Base-by-base conservation (phyloP, 1,140 invertebrate species). In the Drosophila bocki region DNA sequence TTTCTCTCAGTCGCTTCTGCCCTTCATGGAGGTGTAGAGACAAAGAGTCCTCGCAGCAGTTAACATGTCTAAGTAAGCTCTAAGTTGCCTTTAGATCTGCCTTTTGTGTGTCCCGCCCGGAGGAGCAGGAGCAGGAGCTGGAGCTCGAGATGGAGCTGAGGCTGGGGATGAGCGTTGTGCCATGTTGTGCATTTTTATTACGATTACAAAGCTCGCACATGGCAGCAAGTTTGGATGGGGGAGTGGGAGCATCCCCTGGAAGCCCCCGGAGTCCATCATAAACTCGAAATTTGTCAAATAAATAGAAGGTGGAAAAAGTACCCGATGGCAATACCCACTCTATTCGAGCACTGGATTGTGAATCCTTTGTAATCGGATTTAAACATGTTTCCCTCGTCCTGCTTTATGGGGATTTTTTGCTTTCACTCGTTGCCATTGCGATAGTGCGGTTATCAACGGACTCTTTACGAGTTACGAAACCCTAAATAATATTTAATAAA, bases 251-350 rank as follows among this genome's bases (percentile, higher is more conserved):
- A 29, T 6, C 26, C 26, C 26, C 26, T n/a, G 15, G 17, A 7
- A 41, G 7, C 19, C 51, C 42, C 44, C 47, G n/a, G 33, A 45
- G 32, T 67, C 65, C 62, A 56, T 74, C 69, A 80, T 83, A 88
- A 88, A 88, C 80, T 88, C 69, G 45, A 84, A 84, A 88, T 90
- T 88, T 88, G 84, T 84, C 84, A 87, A 76, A 87, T 78, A 88
- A 76, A 80, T 82, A 82, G 65, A 65, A 48, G 57, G 56, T 65
- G 35, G 37, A 81, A 60, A 45, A 47, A 44, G 53, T 35, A 22
- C 32, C 42, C 47, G 29, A 22, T 50, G 41, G 62, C 48, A 33
- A 67, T 53, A 47, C 51, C 22, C 67, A 71, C 71, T 71, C 67
- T 53, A 59, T 59, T 50, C 44, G 22, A 41, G 65, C 37, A 19